Percentiles rank a stretch among this genome's conserved stretches.
These are phyloP conservation scores for Loris lydekkerianus DNA, from an alignment of 2,797 vertebrate species.

Conservation along the genomic window DNA sequence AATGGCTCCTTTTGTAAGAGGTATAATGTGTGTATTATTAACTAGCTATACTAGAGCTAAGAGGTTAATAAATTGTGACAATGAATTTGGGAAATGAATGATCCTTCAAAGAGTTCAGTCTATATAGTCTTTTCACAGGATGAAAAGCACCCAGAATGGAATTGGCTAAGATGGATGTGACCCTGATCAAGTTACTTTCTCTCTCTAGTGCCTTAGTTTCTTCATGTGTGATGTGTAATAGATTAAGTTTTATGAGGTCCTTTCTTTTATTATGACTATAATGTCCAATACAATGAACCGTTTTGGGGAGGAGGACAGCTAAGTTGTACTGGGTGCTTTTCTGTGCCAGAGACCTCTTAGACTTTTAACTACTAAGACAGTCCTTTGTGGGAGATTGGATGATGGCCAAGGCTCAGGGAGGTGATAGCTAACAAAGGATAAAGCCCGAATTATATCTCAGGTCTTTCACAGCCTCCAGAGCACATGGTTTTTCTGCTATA, in stretches of 20 bases:
- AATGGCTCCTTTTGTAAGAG: conserved; percentile 9
- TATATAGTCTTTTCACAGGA: background rate
- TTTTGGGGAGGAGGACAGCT: conserved; percentile 22
- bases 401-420: background rate
- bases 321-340: background rate
- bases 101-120: background rate
- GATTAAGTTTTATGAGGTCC: conserved; percentile 1
- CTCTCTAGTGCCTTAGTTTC: conserved; percentile 36
- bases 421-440: background rate
- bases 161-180: conserved; percentile 6
- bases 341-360: conserved; percentile 31
- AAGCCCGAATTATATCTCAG: conserved; percentile 23
- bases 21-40: background rate
- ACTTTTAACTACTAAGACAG: conserved; percentile 17
- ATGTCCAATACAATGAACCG: background rate
- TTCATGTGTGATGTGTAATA: conserved; percentile 38
- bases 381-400: conserved; percentile 24
- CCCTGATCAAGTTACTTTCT: background rate
- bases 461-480: conserved; percentile 23
- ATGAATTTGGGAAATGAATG: background rate
- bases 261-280: conserved; percentile 32
- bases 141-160: background rate
- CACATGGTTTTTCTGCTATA: background rate
- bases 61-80: background rate
- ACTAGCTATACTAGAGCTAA: background rate